Evolutionary conservation across 2,888 invertebrate species (phyloP).

Genomic region (Tiphia femorata): DNA sequence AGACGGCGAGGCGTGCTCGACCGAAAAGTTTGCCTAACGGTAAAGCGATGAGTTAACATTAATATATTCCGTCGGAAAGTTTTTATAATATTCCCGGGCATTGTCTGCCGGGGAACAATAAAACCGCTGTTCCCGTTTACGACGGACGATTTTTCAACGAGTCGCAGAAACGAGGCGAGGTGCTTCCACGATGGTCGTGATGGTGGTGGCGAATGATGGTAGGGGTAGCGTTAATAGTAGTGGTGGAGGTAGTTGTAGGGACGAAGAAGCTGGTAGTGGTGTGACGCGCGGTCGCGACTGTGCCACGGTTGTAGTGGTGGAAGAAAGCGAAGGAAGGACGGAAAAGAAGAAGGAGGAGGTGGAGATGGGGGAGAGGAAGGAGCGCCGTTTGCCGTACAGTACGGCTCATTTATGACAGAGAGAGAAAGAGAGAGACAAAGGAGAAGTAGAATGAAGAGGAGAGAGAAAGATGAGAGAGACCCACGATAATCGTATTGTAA

Average conservation of each 20-base stretch:
- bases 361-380: background rate
- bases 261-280: background rate
- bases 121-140: constrained; percentile 67
- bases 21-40: constrained; percentile 68
- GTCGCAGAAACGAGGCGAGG: constrained; percentile 58
- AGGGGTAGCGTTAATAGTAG: background rate
- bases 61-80: constrained; percentile 69
- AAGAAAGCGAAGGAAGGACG: background rate
- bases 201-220: background rate
- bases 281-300: background rate
- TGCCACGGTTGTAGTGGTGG: background rate
- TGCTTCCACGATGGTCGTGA: constrained; percentile 18
- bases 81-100: constrained; percentile 68
- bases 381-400: constrained; percentile 12
- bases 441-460: constrained; percentile 5
- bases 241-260: constrained; percentile 11
- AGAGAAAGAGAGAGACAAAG: background rate
- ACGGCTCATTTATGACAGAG: constrained; percentile 19
- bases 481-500: background rate
- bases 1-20: constrained; percentile 49
- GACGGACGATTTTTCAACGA: constrained; percentile 64
- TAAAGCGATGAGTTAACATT: constrained; percentile 68
- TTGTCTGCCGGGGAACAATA: constrained; percentile 67
- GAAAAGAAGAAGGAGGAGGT: background rate
- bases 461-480: background rate